Percentiles rank a stretch among this genome's conserved stretches.
Conservation (phyloP, 2,113 vertebrate species). For the Corythornis madagascariensis region DNA sequence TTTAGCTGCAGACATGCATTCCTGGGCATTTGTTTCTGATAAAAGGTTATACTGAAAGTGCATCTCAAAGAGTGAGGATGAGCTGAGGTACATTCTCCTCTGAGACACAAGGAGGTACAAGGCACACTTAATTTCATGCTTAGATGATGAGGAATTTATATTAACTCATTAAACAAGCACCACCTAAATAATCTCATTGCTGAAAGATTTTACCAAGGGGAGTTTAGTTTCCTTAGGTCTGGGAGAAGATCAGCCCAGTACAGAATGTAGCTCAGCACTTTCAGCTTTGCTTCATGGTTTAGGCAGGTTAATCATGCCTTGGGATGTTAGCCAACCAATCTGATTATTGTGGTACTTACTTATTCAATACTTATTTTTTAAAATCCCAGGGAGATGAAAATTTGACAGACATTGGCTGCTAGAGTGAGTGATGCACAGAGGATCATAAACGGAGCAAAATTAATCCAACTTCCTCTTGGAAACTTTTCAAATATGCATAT, state of each 20-base stretch:
- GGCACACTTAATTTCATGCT: background rate
- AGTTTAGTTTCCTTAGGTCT: background rate
- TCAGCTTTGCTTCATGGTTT: background rate
- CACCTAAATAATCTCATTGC: background rate
- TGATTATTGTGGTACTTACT: conserved; percentile 18
- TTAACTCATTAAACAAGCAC: background rate
- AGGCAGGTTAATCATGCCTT: background rate
- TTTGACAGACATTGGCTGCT: background rate
- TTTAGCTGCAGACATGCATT: background rate
- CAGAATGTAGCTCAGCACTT: background rate
- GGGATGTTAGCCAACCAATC: background rate
- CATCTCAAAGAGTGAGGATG: background rate
- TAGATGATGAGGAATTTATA: background rate
- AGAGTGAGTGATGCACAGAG: background rate
- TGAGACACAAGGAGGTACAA: background rate
- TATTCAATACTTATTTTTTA: background rate
- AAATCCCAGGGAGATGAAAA: conserved; percentile 27
- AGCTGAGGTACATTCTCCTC: background rate
- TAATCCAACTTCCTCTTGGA: conserved; percentile 35
- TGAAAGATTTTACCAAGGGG: background rate
- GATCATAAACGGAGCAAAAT: background rate
- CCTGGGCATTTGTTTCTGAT: background rate
- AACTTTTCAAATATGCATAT: background rate
- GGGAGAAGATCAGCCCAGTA: background rate
- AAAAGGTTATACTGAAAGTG: background rate